A percentile compares a stretch with the other conserved stretches of the same genome.
Conservation (phyloP, 2,113 vertebrate genomes). For the Chamaetylas fuelleborni region DNA sequence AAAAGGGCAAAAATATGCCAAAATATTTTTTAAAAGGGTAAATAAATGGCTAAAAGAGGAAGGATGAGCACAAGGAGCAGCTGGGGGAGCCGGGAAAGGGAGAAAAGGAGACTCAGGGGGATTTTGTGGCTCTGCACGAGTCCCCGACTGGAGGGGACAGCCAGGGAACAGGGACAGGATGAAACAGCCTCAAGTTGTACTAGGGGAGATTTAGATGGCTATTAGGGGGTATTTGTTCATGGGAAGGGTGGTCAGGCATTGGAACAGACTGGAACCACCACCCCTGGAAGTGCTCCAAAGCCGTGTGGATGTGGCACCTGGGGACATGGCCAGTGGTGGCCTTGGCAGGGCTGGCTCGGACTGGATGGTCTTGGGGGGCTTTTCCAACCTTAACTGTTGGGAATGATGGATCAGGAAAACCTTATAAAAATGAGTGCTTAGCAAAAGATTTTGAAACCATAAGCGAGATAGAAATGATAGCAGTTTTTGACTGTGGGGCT, state of each 20-base stretch:
- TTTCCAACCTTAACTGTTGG: not conserved
- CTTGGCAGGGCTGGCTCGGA: not conserved
- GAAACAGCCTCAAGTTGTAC: rapidly evolving
- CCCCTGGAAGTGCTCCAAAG: not conserved
- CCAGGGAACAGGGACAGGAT: rapidly evolving
- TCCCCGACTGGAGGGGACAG: not conserved
- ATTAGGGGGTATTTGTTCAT: too few relatives aligned
- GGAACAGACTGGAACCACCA: not conserved
- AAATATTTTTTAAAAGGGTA: not conserved
- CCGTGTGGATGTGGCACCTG: rapidly evolving
- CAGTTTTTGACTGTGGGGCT: too few relatives aligned
- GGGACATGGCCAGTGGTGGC: not conserved
- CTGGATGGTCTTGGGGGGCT: rapidly evolving
- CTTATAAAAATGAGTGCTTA: too few relatives aligned
- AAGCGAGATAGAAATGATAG: too few relatives aligned
- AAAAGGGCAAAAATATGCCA: not conserved
- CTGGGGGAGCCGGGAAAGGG: not conserved
- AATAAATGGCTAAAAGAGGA: not conserved
- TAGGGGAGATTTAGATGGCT: too few relatives aligned
- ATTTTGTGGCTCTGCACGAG: not conserved
- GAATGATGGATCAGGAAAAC: too few relatives aligned
- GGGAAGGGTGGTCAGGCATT: not conserved
- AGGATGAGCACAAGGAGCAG: rapidly evolving
- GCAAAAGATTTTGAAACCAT: too few relatives aligned
- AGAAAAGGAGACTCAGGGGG: not conserved